A percentile compares a stretch with the other conserved stretches of the same genome.
Conservation (phyloP, 2,888 invertebrate genomes). For the Pseudanteris insignis region DNA sequence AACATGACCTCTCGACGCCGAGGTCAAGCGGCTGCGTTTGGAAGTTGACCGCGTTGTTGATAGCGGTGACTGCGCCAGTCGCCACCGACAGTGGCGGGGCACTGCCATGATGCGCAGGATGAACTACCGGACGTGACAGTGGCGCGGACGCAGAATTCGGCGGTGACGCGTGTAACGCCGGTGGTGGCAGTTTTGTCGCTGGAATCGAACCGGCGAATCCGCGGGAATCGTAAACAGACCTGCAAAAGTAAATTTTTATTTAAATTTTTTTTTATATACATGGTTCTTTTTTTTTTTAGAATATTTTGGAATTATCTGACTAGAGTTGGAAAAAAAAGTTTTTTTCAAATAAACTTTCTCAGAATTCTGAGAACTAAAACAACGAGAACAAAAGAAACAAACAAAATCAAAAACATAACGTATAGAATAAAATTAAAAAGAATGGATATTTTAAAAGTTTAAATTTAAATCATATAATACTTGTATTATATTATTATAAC, state of each 20-base stretch:
- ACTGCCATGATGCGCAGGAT: slow-evolving; percentile 54
- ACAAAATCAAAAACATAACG: too few species aligned
- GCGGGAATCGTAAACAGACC: slow-evolving; percentile 66
- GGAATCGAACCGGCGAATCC: slow-evolving; percentile 56
- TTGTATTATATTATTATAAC: too few species aligned
- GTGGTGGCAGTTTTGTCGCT: slow-evolving; percentile 62
- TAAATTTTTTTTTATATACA: too few species aligned
- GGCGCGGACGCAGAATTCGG: slow-evolving; percentile 62
- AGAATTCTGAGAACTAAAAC: not conserved
- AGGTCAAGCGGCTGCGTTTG: slow-evolving; percentile 84
- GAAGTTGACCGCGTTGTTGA: slow-evolving; percentile 61
- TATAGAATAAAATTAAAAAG: too few species aligned
- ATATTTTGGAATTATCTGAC: too few species aligned
- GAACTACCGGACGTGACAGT: slow-evolving; percentile 59
- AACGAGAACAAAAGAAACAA: not conserved
- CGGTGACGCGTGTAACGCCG: slow-evolving; percentile 63
- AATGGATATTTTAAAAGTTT: too few species aligned
- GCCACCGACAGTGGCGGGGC: slow-evolving; percentile 49
- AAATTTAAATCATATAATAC: too few species aligned
- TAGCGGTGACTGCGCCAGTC: slow-evolving; percentile 34
- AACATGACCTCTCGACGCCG: slow-evolving; percentile 69
- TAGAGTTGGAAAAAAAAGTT: too few species aligned
- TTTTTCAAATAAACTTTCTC: too few species aligned
- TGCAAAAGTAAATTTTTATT: too few species aligned
- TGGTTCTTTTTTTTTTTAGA: too few species aligned